Evolutionary conservation across 1,140 invertebrate genomes (phyloP).

Genomic region (Lordiphosa clarofinis): DNA sequence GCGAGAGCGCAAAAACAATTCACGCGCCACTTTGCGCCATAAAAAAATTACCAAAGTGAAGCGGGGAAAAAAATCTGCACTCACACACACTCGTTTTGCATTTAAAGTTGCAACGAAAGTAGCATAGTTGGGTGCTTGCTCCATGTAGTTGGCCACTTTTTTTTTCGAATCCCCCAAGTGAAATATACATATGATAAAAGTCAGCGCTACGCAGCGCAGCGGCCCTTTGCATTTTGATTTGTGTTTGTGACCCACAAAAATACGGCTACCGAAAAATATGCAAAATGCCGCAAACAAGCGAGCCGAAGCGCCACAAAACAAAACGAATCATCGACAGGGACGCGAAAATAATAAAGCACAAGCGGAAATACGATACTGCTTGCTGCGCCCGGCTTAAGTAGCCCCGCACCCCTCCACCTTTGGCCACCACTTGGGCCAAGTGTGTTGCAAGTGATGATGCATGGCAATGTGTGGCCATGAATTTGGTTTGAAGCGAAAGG

Average conservation of each 20-base stretch:
- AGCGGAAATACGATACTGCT: slow-evolving; percentile 49
- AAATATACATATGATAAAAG: slow-evolving; percentile 71
- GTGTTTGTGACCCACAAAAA: slow-evolving; percentile 67
- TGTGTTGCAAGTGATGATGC: slow-evolving; percentile 1
- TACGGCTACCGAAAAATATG: slow-evolving; percentile 19
- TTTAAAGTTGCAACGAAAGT: slow-evolving; percentile 4
- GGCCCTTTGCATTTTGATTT: slow-evolving; percentile 71
- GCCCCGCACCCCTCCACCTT: neutral
- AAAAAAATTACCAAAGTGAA: slow-evolving; percentile 14
- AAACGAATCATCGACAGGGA: slow-evolving; percentile 14
- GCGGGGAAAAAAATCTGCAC: neutral
- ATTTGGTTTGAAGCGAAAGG: neutral
- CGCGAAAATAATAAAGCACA: slow-evolving; percentile 48
- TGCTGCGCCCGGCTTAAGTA: slow-evolving; percentile 8
- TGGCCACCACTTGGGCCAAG: neutral
- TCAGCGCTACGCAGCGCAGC: slow-evolving; percentile 25
- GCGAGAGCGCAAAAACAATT: slow-evolving; percentile 42
- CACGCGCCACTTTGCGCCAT: slow-evolving; percentile 42
- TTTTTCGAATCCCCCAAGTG: slow-evolving; percentile 52
- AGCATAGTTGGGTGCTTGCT: slow-evolving; percentile 2
- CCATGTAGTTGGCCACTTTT: slow-evolving; percentile 1
- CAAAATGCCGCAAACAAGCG: slow-evolving; percentile 60
- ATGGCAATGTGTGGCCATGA: slow-evolving; percentile 7
- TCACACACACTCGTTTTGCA: no score
- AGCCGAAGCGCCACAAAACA: slow-evolving; percentile 28